Evolutionary conservation across 2,797 vertebrate species (phyloP), one percentile per base, ranked within the genome.

Genomic region (Tragopan temminckii): DNA sequence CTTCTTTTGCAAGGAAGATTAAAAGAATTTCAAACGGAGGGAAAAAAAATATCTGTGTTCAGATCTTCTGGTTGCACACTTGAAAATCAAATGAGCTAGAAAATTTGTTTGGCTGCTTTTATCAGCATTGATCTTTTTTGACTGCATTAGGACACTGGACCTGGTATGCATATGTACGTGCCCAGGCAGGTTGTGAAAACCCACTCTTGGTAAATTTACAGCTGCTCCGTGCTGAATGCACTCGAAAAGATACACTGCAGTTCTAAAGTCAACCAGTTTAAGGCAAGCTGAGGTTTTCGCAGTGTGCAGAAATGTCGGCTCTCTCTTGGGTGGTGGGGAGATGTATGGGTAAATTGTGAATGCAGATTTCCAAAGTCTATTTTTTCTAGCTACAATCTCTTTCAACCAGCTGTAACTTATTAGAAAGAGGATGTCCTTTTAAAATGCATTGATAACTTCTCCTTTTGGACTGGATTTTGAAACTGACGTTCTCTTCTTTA

Each of bases 71-170:
- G 62, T 79, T 93, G 25, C 70, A 79, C 38, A 18, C 64, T 93
- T 92, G 74, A 86, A 91, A 91, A 84, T 66, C 70, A 94, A 94
- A 95, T 88, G 93, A 95, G 70, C 70, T 82, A 77, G 91, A 95
- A 96, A 94, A 89, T 92, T 35, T 91, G 78, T 95, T 93, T 95
- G 77, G 88, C 89, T 86, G 87, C 67, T 74, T 79, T 48, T 64
- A 0, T 67, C 58, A 92, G 67, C 85, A 50, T 84, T 5, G 0
- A 11, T 83, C 74, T 88, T 93, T 88, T 59, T 89, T 78, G 81
- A 78, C 61, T 89, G 48, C 29, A 4, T 12, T 4, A 29, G 85
- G 89, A 85, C 14, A 24, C 82, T 25, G 63, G 85, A 88, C 50
- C 67, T 79, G 87, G 66, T 36, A 45, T 68, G 79, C 89, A 48